Conservation (phyloP, 2,113 vertebrate genomes). For the Pterocles orientalis region DNA sequence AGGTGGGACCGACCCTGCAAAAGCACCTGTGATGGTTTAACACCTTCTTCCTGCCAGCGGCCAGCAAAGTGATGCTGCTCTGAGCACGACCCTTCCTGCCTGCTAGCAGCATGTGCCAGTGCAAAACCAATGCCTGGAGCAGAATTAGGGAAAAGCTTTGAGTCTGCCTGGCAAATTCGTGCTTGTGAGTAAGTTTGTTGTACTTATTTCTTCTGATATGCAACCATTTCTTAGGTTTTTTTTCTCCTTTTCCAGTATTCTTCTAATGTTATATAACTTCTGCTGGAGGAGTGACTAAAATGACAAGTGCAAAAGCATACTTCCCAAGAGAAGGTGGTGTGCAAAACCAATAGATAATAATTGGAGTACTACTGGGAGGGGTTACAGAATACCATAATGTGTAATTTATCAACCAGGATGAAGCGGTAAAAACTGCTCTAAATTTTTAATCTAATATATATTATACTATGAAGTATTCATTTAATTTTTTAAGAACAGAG, state of each 20-base stretch:
- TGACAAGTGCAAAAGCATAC: not conserved
- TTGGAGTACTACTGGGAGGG: not conserved
- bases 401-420: not conserved
- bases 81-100: not conserved
- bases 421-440: not conserved
- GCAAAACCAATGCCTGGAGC: not conserved
- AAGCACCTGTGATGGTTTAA: fast-evolving
- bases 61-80: not conserved
- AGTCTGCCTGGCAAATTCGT: not conserved
- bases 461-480: not conserved
- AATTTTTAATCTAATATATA: not conserved
- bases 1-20: not conserved
- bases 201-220: not conserved
- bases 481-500: not conserved
- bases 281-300: not conserved
- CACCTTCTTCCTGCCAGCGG: not conserved
- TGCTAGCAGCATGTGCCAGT: fast-evolving
- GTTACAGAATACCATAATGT: not conserved
- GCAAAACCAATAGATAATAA: not conserved
- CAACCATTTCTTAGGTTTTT: not conserved
- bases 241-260: not conserved
- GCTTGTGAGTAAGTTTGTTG: not conserved
- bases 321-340: not conserved
- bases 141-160: not conserved
- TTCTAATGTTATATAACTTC: not conserved